phyloP scores from a whole-genome alignment of 2,888 invertebrate species.

The Lasioglossum vierecki region DNA sequence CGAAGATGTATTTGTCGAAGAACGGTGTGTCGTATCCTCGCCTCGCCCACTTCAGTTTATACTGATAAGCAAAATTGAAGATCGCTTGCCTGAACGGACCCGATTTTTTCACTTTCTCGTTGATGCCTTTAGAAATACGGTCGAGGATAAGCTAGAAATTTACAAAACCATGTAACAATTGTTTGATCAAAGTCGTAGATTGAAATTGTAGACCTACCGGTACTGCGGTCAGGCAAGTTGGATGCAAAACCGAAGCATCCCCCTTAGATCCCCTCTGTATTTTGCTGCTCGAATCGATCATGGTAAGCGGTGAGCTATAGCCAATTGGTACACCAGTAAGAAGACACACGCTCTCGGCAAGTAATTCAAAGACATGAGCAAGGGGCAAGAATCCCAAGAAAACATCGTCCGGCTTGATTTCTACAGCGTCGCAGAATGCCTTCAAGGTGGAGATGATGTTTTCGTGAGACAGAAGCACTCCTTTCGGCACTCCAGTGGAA shows the following conservation, averaged over 20 bases:
- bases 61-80: constrained; percentile 97
- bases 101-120: constrained; percentile 95
- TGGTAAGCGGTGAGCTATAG: constrained; percentile 97
- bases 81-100: constrained; percentile 92
- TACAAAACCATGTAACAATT: not conserved
- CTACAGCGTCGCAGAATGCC: constrained; percentile 91
- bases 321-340: constrained; percentile 96
- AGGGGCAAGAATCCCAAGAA: constrained; percentile 98
- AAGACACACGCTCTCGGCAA: constrained; percentile 94
- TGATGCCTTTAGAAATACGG: constrained; percentile 98
- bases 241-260: constrained; percentile 95
- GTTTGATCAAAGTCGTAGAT: not conserved
- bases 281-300: constrained; percentile 96
- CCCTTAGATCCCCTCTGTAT: constrained; percentile 97
- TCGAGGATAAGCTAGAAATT: constrained; percentile 95
- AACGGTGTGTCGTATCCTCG: constrained; percentile 93
- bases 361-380: constrained; percentile 98
- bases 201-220: constrained; percentile 88
- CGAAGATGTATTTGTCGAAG: constrained; percentile 87
- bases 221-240: constrained; percentile 98
- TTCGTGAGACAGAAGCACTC: constrained; percentile 92
- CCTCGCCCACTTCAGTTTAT: constrained; percentile 94
- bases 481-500: constrained; percentile 97
- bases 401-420: constrained; percentile 90
- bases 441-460: constrained; percentile 93